Evolutionary conservation across 2,113 vertebrate genomes (phyloP).

Genomic region (Lucifuga dentata): DNA sequence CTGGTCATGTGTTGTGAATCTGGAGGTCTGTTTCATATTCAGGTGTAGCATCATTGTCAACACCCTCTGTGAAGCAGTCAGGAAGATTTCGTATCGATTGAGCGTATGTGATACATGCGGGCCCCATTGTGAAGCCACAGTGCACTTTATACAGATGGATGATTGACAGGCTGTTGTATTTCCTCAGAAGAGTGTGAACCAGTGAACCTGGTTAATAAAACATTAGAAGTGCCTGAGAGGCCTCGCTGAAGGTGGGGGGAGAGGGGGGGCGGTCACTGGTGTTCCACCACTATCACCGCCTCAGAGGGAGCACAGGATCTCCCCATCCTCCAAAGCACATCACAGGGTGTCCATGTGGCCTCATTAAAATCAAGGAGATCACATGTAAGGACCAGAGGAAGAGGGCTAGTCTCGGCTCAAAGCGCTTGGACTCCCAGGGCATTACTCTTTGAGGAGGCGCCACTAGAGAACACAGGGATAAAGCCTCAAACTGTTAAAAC

Average conservation of each 20-base stretch:
- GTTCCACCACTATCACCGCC: constrained; percentile 66
- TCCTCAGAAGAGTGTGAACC: constrained; percentile 77
- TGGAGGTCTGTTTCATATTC: constrained; percentile 60
- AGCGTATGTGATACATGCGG: constrained; percentile 54
- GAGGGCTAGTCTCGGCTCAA: constrained; percentile 72
- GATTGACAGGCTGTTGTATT: constrained; percentile 77
- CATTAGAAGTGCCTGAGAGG: constrained; percentile 76
- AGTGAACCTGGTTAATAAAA: constrained; percentile 84
- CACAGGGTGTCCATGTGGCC: constrained; percentile 82
- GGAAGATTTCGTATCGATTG: constrained; percentile 66
- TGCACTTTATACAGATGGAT: constrained; percentile 69
- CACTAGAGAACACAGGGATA: constrained; percentile 64
- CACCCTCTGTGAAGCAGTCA: constrained; percentile 52
- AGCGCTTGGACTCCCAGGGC: constrained; percentile 70
- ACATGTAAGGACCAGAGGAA: constrained; percentile 83
- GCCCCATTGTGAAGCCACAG: constrained; percentile 48
- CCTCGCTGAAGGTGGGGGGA: constrained; percentile 48
- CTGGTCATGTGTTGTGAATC: constrained; percentile 19
- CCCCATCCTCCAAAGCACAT: constrained; percentile 75
- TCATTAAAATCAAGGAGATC: constrained; percentile 86
- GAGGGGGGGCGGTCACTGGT: constrained; percentile 66
- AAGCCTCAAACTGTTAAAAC: constrained; percentile 66
- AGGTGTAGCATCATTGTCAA: constrained; percentile 50
- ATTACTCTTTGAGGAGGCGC: constrained; percentile 66
- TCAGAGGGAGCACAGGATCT: constrained; percentile 54